phyloP scores from a whole-genome alignment of 2,113 vertebrate species.

The Amphiprion percula region DNA sequence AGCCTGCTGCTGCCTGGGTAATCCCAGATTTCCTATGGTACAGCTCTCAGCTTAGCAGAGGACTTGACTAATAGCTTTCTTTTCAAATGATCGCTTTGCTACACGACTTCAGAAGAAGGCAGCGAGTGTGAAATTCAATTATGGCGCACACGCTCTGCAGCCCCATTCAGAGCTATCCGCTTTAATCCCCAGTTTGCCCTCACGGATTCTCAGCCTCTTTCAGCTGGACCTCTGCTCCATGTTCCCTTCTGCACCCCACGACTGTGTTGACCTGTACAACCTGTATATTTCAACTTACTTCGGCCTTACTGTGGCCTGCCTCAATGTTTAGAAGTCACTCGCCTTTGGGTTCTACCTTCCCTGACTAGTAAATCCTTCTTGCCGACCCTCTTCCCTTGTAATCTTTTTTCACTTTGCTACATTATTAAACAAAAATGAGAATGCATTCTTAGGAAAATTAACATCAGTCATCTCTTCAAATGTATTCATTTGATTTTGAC shows the following conservation, averaged over 20 bases:
- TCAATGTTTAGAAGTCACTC: conserved; percentile 18
- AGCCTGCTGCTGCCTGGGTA: conserved; percentile 69
- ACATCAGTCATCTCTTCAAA: background rate
- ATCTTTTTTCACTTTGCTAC: background rate
- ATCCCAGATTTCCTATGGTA: conserved; percentile 83
- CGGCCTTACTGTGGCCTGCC: conserved; percentile 6
- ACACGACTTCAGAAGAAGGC: conserved; percentile 96
- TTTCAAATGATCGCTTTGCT: conserved; percentile 94
- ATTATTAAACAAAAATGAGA: conserved; percentile 3
- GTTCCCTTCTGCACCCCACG: conserved; percentile 11
- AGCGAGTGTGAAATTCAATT: conserved; percentile 96
- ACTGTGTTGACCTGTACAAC: conserved; percentile 8
- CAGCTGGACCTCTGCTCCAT: conserved; percentile 34
- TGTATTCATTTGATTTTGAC: background rate
- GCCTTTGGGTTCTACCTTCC: background rate
- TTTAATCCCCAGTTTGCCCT: conserved; percentile 88
- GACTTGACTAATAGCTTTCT: conserved; percentile 84
- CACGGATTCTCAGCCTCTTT: conserved; percentile 72
- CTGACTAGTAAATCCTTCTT: conserved; percentile 6
- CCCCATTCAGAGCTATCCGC: conserved; percentile 87
- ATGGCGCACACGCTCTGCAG: conserved; percentile 86
- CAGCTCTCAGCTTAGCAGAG: conserved; percentile 81
- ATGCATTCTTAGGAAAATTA: background rate
- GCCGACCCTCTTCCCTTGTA: background rate
- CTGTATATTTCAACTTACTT: conserved; percentile 6